phyloP scores from a whole-genome alignment of 2,797 vertebrate species.

The Perdix hodgsoniae region DNA sequence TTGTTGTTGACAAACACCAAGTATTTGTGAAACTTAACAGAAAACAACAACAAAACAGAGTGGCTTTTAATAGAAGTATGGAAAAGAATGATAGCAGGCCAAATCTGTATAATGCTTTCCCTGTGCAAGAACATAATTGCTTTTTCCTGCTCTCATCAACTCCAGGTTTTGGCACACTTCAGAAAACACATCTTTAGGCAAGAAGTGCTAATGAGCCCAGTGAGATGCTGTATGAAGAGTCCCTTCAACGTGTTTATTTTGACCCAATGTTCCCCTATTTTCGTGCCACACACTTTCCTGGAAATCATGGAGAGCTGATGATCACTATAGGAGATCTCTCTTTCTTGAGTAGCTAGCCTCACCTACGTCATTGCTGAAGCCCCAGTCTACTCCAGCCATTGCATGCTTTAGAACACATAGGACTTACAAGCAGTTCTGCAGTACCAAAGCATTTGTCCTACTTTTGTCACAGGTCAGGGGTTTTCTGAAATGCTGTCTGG shows the following conservation, averaged over 20 bases:
- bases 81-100: neutral
- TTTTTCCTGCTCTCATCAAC: neutral
- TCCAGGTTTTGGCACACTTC: neutral
- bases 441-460: neutral
- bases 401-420: neutral
- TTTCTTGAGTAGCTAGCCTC: neutral
- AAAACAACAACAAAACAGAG: no score
- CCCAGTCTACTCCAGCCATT: neutral
- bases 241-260: neutral
- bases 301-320: neutral
- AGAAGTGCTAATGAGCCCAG: neutral
- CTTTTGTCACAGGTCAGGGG: neutral
- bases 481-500: neutral
- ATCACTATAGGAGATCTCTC: neutral
- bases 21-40: neutral
- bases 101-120: neutral
- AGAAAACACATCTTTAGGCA: neutral
- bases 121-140: neutral
- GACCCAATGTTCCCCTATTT: neutral
- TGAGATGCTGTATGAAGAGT: neutral
- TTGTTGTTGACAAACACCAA: neutral
- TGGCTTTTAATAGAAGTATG: neutral
- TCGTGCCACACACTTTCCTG: neutral
- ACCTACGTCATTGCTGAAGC: fast-evolving
- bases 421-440: neutral